Base-by-base conservation (phyloP, 2,888 invertebrate genomes). In the Deladenus siricidicola region DNA sequence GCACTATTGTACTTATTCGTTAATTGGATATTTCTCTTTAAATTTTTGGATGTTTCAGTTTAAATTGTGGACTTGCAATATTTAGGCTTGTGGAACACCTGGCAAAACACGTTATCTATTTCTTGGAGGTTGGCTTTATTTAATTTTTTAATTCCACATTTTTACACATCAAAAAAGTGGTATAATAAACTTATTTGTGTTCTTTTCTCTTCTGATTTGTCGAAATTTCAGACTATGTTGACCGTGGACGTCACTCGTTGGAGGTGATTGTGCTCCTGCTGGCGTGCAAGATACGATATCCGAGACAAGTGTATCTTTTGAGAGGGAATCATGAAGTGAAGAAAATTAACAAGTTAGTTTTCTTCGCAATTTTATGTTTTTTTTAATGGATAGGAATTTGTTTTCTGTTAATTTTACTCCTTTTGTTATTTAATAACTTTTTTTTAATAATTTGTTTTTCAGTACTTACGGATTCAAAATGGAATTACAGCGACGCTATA, bases 241-340 rank as follows among this genome's bases (percentile, higher is more conserved):
- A 74, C 57, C 64, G 74, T 17, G 74, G 74, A 29, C 51, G 63
- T n/a, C 67, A 69, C 53, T 71, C 71, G 14, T 48, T 74, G 24
- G 73, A 72, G 55, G 73, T 66, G 4, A 72, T 72, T 29, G 48
- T 55, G 10, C 60, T 74, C 14, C 58, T 74, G 14, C 60, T 72
- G 8, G 68, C 69, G 24, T 62, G 67, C 23, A 67, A 71, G 44
- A 43, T 75, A 26, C 63, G 65, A n/a, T 63, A 66, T n/a, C 74
- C 74, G 10, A 68, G 63, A n/a, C 69, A 63, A 34, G 59, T 74
- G 56, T 68, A 60, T 51, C 58, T 74, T 8, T 59, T 74, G 24
- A 65, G 74, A 19, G 74, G 74, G 21, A 74, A 74, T 57, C 74
- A 74, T 55, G 74, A 74, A 43, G 56, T 75, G 48, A 58, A 52